Percentiles rank a stretch among this genome's conserved stretches.
These are phyloP conservation scores for Lepidotrigona ventralis DNA, from an alignment of 1,140 invertebrate genomes.

Conservation along the genomic window DNA sequence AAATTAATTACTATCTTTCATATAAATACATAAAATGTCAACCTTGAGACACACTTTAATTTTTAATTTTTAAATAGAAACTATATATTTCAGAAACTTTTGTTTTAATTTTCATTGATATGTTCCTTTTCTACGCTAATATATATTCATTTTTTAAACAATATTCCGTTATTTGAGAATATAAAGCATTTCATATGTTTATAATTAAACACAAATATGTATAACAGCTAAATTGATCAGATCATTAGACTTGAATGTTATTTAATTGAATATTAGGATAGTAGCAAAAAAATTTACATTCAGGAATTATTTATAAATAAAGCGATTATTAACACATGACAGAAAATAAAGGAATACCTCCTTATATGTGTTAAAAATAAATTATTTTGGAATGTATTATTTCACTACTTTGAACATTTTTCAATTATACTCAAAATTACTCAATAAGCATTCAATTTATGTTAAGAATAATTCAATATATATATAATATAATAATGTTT, in stretches of 20 bases:
- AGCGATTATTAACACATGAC: constrained; percentile 3
- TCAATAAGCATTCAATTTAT: too few species aligned
- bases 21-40: neutral
- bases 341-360: neutral
- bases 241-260: neutral
- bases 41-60: neutral
- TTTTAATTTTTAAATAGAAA: neutral
- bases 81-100: neutral
- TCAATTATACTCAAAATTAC: neutral
- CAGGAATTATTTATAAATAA: neutral
- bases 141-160: neutral
- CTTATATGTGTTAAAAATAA: neutral
- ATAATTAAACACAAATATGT: neutral
- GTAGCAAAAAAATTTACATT: neutral
- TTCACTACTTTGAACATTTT: neutral
- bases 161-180: neutral
- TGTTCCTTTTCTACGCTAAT: constrained; percentile 19
- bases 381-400: constrained; percentile 2
- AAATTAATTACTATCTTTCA: neutral
- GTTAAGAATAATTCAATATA: neutral
- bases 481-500: neutral
- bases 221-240: neutral
- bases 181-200: neutral
- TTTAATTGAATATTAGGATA: neutral
- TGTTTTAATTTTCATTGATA: constrained; percentile 16